A percentile compares a stretch with the other conserved stretches of the same genome.
These are phyloP conservation scores for Smittia sp. DNA, from an alignment of 2,888 invertebrate species.

Conservation along the genomic window DNA sequence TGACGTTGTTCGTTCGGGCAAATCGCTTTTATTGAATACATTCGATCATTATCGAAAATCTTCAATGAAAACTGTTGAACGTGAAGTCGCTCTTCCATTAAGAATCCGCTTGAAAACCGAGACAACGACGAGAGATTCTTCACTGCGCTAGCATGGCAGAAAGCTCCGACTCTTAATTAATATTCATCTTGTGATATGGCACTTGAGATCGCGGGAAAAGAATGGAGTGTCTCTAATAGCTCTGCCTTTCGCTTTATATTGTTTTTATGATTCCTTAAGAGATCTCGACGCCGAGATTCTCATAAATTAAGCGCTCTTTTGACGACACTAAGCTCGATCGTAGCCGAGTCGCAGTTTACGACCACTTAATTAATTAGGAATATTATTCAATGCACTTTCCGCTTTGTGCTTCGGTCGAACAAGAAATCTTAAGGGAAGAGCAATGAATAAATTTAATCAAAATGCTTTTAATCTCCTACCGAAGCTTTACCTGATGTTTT, in stretches of 20 bases:
- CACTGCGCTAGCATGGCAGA: not conserved
- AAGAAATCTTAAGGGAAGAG: not conserved
- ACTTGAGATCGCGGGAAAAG: not conserved
- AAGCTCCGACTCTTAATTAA: conserved; percentile 16
- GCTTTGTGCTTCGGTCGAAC: conserved; percentile 42
- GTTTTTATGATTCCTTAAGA: conserved; percentile 19
- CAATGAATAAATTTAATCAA: conserved; percentile 17
- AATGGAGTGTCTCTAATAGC: conserved; percentile 8
- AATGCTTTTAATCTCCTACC: not conserved
- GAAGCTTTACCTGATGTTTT: not conserved
- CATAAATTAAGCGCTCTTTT: conserved; percentile 4
- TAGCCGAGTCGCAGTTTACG: conserved; percentile 16
- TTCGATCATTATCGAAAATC: conserved; percentile 34
- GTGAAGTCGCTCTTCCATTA: not conserved
- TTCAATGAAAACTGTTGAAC: not conserved
- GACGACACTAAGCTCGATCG: not conserved
- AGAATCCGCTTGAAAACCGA: not conserved
- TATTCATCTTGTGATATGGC: conserved; percentile 25
- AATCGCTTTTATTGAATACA: conserved; percentile 32
- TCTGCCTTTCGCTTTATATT: conserved; percentile 2
- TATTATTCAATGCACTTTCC: conserved; percentile 11
- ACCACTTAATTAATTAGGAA: conserved; percentile 32
- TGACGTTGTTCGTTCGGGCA: not conserved
- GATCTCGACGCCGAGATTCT: not conserved
- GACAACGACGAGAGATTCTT: not conserved